Base-by-base conservation (phyloP, 2,113 vertebrate genomes). In the Xyrauchen texanus region DNA sequence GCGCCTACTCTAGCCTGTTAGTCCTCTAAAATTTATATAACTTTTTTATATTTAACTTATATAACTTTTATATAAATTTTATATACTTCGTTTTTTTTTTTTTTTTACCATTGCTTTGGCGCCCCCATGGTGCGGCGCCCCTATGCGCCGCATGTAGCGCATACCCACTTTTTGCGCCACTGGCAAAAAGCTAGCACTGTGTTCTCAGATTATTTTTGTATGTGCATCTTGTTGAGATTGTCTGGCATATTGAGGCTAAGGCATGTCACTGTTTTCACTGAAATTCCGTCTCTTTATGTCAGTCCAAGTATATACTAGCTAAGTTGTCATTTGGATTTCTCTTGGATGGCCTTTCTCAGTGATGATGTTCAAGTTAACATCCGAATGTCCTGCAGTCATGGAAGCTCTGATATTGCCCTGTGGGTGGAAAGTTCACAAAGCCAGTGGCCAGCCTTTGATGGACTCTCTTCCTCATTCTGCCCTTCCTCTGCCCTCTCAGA, bases 401-500 rank as follows among this genome's bases (percentile, higher is more conserved):
- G 63, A 83, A 70, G 70, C 72, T 45, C 68, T 71, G 63, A 44
- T 34, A 66, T 34, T 76, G 70, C 47, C 77, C 77, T 75, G 8
- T 61, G 45, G 72, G 69, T 13, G 70, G 11, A n/a, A 82, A 69
- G 68, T 64, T 68, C 81, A 81, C 76, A 81, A 74, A 77, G 65
- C 69, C 75, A 66, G 75, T 55, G 58, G 79, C 58, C 70, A 81
- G 85, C 83, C 81, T 88, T 86, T 87, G 78, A 85, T 80, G 80
- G 34, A 81, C 79, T 76, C 77, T 44, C 44, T 80, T 81, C 81
- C 80, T 79, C 4, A 63, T 71, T 60, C 64, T 78, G 77, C 81
- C 79, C 82, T 88, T 82, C 84, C 72, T 86, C 79, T 86, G 81
- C 67, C 82, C 77, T 77, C 72, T 21, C 44, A 79, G 83, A 88